A percentile compares a stretch with the other conserved stretches of the same genome.
These are phyloP conservation scores for Rhabditophanes sp. DNA, from an alignment of 2,888 invertebrate genomes.

Conservation along the genomic window DNA sequence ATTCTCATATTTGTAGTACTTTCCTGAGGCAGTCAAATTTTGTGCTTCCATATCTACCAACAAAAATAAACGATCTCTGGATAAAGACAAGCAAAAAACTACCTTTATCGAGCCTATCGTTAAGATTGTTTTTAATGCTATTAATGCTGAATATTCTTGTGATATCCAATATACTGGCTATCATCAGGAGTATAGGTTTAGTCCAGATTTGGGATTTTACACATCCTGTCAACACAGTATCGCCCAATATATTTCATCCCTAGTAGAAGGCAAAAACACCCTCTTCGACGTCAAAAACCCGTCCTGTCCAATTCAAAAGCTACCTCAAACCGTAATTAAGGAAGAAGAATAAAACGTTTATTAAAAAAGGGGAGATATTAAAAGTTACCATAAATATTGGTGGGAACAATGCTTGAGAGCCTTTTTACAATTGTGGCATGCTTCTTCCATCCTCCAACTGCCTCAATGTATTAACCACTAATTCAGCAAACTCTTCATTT, in stretches of 20 bases:
- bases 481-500: no score
- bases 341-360: no score
- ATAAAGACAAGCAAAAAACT: slow-evolving; percentile 17
- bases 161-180: slow-evolving; percentile 23
- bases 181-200: slow-evolving; percentile 29
- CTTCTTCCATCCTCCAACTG: not conserved
- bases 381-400: no score
- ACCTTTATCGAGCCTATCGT: slow-evolving; percentile 17
- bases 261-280: slow-evolving; percentile 12
- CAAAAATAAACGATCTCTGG: slow-evolving; percentile 16
- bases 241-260: slow-evolving; percentile 21
- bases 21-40: slow-evolving; percentile 21
- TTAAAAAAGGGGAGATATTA: no score
- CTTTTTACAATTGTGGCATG: slow-evolving; percentile 9
- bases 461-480: slow-evolving; percentile 1
- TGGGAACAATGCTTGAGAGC: no score
- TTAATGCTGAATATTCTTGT: slow-evolving; percentile 12
- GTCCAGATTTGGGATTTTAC: slow-evolving; percentile 38
- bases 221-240: slow-evolving; percentile 27
- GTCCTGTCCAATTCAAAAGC: slow-evolving; percentile 23
- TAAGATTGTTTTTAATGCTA: slow-evolving; percentile 11
- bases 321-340: no score
- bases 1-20: slow-evolving; percentile 17
- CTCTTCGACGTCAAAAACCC: slow-evolving; percentile 19
- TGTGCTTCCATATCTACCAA: slow-evolving; percentile 23